phyloP scores from a whole-genome alignment of 2,888 invertebrate species.

The Halictus ligatus region DNA sequence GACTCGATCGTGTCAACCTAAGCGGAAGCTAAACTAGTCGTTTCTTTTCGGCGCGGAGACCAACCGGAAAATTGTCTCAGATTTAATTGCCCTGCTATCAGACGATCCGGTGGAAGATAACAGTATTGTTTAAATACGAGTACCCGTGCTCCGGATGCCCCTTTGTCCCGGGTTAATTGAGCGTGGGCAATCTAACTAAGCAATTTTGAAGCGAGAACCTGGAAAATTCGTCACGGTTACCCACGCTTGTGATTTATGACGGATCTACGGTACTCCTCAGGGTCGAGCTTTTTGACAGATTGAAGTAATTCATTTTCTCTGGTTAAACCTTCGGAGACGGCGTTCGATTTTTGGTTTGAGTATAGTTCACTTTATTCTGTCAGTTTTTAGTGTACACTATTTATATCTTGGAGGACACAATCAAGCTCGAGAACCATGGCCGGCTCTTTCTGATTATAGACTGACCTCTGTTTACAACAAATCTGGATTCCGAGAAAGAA shows the following conservation, averaged over 20 bases:
- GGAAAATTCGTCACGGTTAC: background rate
- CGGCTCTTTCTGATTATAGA: background rate
- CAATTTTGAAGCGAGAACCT: background rate
- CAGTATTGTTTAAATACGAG: conserved; percentile 5
- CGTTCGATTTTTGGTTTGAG: background rate
- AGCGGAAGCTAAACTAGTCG: background rate
- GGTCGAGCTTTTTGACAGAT: background rate
- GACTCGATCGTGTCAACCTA: background rate
- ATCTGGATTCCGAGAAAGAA: too few relatives aligned
- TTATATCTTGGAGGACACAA: background rate
- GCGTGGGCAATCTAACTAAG: background rate
- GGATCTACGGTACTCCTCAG: background rate
- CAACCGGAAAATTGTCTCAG: background rate
- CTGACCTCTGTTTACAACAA: background rate
- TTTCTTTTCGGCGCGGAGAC: background rate
- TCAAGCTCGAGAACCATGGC: background rate
- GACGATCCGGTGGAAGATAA: background rate
- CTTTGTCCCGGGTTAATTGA: background rate
- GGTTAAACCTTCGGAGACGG: background rate
- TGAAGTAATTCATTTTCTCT: background rate
- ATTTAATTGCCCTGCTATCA: conserved; percentile 9
- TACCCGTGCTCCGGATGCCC: background rate
- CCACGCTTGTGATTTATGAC: background rate
- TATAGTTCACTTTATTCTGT: too few relatives aligned
- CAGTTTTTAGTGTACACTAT: too few relatives aligned